Evolutionary conservation across 2,113 vertebrate genomes (phyloP), one percentile per base, ranked within the genome.

Genomic region (Athene noctua): DNA sequence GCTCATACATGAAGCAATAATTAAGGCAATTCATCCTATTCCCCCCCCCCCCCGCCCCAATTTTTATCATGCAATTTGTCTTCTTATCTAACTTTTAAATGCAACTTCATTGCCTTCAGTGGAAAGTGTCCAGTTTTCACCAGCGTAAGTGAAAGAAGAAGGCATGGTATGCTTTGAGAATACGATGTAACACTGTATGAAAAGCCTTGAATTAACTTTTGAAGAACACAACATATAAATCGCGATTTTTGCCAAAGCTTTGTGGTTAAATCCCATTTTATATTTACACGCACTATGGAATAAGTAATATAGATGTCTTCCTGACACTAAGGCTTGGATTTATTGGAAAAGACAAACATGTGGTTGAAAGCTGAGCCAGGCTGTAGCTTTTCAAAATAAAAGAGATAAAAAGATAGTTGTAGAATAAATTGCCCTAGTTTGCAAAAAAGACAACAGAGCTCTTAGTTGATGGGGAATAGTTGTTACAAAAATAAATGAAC

Each of bases 261-360:
- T 95, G 80, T 74, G 85, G 63, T 97, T 95, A 73, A 42, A 96
- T 95, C 66, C 19, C 9, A 32, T 91, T 94, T 88, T 83, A 55
- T 54, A 77, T 91, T 88, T 85, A 83, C 25, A 82, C 10, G 9
- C 52, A 47, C 32, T 61, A 30, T 52, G 23, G 54, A 84, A 79
- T 95, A 96, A 75, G 34, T 71, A 88, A 61, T 67, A 55, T 63
- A 80, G 66, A 55, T 91, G 57, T 93, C 73, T 92, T 97, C 49
- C 38, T 95, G 92, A 91, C 70, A 32, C 49, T 71, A 90, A 73
- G 95, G 42, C 40, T 94, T 94, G 65, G 17, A 75, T 94, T 97
- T 94, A 86, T 83, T 87, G 81, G 58, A 85, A 93, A 91, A 65
- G 52, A 90, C 11, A 94, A 91, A 78, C 18, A 87, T 78, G 36